Base-by-base conservation (phyloP, 2,797 vertebrate genomes). In the Paramormyrops hopkinsi region DNA sequence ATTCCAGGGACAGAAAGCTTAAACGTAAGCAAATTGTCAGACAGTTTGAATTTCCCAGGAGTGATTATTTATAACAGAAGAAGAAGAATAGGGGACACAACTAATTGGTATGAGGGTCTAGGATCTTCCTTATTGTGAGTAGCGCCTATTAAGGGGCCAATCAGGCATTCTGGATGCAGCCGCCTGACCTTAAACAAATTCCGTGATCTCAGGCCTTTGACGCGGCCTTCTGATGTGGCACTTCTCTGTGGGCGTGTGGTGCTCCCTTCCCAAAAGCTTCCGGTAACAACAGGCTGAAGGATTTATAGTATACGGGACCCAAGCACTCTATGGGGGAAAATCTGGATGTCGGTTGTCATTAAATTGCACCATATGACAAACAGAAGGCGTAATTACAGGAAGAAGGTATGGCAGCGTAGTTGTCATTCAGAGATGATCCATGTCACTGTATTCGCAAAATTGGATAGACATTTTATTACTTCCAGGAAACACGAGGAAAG, bases 401-500 rank as follows among this genome's bases (percentile, higher is more conserved):
- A 87, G 51, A 29, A 87, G 85, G 17, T 79, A 79, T 37, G 50
- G 51, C 33, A 22, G 48, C 14, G 7, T 5, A 41, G 33, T 14
- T 87, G 29, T 87, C 51, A 29, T 87, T 87, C 53, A 37, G 85
- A 87, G 50, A 59, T 41, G 51, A 56, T n/a, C 41, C 22, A 37
- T 44, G 51, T 86, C 85, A 8, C 53, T 19, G 51, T 14, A 12
- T 59, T 54, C 2, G 53, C 53, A 41, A 56, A 87, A 87, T 56
- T 87, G 11, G 85, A 87, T 87, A 37, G 85, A 59, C 85, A 17
- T 87, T 56, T 59, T 59, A 87, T 87, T 87, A 59, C 85, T 87
- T 87, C 25, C 33, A 87, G 85, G 85, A 87, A 56, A 44, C 51
- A 53, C 53, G 33, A 41, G 53, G 51, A 87, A 59, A 14, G 85